These are phyloP conservation scores for Trypoxylus dichotomus DNA, from an alignment of 1,140 invertebrate species.

Conservation along the genomic window DNA sequence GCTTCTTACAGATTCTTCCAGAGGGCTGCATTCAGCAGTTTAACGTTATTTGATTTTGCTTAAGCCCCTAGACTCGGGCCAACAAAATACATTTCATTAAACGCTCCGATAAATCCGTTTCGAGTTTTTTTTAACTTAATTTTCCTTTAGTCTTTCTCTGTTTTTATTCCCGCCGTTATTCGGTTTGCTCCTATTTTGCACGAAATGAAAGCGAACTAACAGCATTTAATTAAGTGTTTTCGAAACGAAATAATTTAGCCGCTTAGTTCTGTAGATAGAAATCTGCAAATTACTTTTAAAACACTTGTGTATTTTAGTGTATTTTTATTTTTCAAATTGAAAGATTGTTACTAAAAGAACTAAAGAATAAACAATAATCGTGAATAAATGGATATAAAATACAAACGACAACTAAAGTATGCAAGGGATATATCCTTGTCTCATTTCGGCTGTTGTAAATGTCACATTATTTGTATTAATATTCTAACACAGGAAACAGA, in stretches of 20 bases:
- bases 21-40: slow-evolving; percentile 17
- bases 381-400: too few relatives aligned
- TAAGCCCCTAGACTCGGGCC: not conserved
- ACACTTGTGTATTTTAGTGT: too few relatives aligned
- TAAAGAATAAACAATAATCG: too few relatives aligned
- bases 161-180: slow-evolving; percentile 9
- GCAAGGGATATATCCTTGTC: too few relatives aligned
- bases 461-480: too few relatives aligned
- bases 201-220: not conserved
- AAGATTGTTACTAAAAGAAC: too few relatives aligned
- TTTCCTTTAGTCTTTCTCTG: not conserved
- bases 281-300: too few relatives aligned
- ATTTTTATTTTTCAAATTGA: too few relatives aligned
- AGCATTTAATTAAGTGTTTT: slow-evolving; percentile 16
- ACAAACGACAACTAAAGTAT: too few relatives aligned
- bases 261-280: too few relatives aligned
- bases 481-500: too few relatives aligned
- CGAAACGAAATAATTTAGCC: not conserved
- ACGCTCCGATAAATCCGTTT: slow-evolving; percentile 21
- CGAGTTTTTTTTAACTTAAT: slow-evolving; percentile 15
- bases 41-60: slow-evolving; percentile 21
- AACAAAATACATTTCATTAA: slow-evolving; percentile 22
- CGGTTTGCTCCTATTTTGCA: not conserved
- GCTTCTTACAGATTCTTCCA: slow-evolving; percentile 26
- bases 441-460: too few relatives aligned